Conservation (phyloP, 2,113 vertebrate genomes). For the Paralichthys olivaceus region DNA sequence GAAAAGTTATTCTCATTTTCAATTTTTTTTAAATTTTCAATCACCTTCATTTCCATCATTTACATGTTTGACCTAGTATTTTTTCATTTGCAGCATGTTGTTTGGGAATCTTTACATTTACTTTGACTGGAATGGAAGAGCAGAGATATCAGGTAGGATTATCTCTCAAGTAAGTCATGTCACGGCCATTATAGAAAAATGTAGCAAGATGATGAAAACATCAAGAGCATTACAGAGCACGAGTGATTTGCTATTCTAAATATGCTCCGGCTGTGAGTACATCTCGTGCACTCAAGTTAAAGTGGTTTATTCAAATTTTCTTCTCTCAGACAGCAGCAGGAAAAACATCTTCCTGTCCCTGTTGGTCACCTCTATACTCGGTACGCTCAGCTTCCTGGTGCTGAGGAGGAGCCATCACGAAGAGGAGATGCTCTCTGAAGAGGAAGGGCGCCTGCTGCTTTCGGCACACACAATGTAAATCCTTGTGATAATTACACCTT, state of each 20-base stretch:
- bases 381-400: constrained; percentile 93
- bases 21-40: too few relatives aligned
- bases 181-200: neutral
- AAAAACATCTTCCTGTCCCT: constrained; percentile 91
- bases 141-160: constrained; percentile 90
- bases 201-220: constrained; percentile 2
- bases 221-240: constrained; percentile 17
- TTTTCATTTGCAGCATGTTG: constrained; percentile 87
- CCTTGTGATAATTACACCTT: constrained; percentile 30
- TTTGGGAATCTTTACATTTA: constrained; percentile 99
- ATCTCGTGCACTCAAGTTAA: constrained; percentile 42
- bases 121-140: constrained; percentile 93
- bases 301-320: constrained; percentile 43
- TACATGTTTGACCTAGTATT: neutral
- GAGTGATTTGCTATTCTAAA: constrained; percentile 19
- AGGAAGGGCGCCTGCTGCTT: constrained; percentile 81
- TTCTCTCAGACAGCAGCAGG: constrained; percentile 87
- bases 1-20: too few relatives aligned
- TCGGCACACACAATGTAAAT: constrained; percentile 72
- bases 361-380: constrained; percentile 90
- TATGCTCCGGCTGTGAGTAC: constrained; percentile 15
- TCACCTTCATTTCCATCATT: neutral
- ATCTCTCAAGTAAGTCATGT: neutral
- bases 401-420: constrained; percentile 81
- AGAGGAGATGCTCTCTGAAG: constrained; percentile 81